Percentiles rank a stretch among this genome's conserved stretches.
Evolutionary conservation across 2,888 invertebrate species (phyloP).

Genomic region (Eustalomyia histrio): DNA sequence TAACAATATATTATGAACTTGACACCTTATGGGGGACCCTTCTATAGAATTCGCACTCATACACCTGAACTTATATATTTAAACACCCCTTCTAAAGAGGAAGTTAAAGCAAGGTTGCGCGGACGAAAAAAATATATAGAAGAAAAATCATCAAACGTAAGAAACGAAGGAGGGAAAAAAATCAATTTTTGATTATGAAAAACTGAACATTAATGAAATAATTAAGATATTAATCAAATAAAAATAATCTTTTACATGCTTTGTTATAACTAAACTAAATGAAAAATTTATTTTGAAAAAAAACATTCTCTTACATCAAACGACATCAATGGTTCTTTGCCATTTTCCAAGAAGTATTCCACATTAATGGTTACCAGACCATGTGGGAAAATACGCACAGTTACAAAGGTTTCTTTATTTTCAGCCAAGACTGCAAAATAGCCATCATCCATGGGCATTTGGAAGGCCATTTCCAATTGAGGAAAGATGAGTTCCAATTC

Average conservation of each 20-base stretch:
- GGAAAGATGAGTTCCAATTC: slow-evolving; percentile 86
- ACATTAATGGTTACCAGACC: slow-evolving; percentile 90
- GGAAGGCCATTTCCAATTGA: slow-evolving; percentile 85
- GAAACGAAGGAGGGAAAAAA: slow-evolving; percentile 44
- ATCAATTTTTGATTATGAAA: slow-evolving; percentile 58
- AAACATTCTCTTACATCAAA: slow-evolving; percentile 84
- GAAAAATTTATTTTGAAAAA: slow-evolving; percentile 16
- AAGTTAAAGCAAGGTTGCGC: slow-evolving; percentile 54
- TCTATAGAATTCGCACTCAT: neutral
- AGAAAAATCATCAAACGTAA: slow-evolving; percentile 31
- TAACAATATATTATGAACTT: slow-evolving; percentile 45
- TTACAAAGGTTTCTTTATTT: slow-evolving; percentile 85
- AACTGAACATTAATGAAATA: slow-evolving; percentile 26
- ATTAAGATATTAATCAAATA: slow-evolving; percentile 5
- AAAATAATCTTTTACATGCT: slow-evolving; percentile 33
- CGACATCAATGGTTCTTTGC: slow-evolving; percentile 85
- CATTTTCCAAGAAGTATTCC: slow-evolving; percentile 89
- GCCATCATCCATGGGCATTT: slow-evolving; percentile 85
- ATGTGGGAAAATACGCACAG: slow-evolving; percentile 86
- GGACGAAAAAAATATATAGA: slow-evolving; percentile 32
- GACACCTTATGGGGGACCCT: slow-evolving; percentile 52
- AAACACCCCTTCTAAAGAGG: slow-evolving; percentile 9
- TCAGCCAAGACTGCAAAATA: slow-evolving; percentile 86
- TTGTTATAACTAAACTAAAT: slow-evolving; percentile 3
- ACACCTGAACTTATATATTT: neutral